Evolutionary conservation across 2,797 vertebrate genomes (phyloP), one percentile per base, ranked within the genome.

Genomic region (Syndactyla subalaris): DNA sequence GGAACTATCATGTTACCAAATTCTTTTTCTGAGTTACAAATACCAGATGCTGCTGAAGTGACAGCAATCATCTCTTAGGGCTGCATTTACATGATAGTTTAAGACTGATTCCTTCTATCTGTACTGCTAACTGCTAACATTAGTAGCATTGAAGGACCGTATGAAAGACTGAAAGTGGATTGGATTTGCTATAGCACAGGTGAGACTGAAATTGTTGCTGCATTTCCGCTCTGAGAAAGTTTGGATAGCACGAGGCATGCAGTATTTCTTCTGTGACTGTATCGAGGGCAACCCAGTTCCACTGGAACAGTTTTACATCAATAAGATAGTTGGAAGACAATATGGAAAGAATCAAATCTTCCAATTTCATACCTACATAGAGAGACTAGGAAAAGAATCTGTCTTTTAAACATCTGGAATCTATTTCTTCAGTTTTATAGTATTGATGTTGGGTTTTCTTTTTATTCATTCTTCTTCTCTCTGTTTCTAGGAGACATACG

Each of bases 401-500:
- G 27, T 18, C 19, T 67, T 85, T 68, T 92, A 72, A 52, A 91
- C 88, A 95, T 95, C 85, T 96, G 95, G 89, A 88, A 89, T 81
- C 18, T 84, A 19, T 96, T 96, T 89, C 51, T 93, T 84, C 32
- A 41, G 30, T 83, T 89, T 85, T 58, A 67, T 92, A 43, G 74
- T 59, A 71, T 14, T 81, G 63, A 63, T 92, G 52, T 68, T 75
- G 29, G 39, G 16, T 72, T 88, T 85, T 86, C 62, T 74, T 87
- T 85, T 89, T 63, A 89, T 83, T 91, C 51, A 36, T 93, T 93
- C 30, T 89, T 68, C n/a, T 93, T n/a, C 43, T 58, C 10, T 79
- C 13, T 88, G 1, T 75, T 94, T 58, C 87, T 89, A 38, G 55
- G 45, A 89, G 82, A 76, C 59, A 58, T 70, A 84, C 9, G 2